phyloP scores from a whole-genome alignment of 1,140 invertebrate species.

The Stenopsyche tienmushanensis region DNA sequence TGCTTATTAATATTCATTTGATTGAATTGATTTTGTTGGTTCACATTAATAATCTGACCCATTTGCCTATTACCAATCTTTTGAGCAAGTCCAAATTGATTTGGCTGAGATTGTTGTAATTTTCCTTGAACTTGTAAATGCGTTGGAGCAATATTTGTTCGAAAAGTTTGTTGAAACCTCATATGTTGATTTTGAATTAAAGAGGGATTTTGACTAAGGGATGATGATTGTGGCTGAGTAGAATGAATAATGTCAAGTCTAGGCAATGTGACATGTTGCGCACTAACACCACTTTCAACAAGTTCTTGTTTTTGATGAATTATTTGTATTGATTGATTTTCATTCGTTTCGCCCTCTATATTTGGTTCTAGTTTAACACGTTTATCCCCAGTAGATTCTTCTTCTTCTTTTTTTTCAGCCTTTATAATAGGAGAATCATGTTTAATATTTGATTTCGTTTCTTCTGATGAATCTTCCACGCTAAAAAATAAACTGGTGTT shows the following conservation, averaged over 20 bases:
- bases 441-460: constrained; percentile 24
- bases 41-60: constrained; percentile 31
- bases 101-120: constrained; percentile 27
- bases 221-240: constrained; percentile 17
- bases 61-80: constrained; percentile 46
- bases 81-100: constrained; percentile 46
- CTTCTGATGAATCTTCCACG: constrained; percentile 24
- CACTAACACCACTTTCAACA: constrained; percentile 8
- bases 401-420: constrained; percentile 37
- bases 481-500: constrained; percentile 31
- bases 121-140: constrained; percentile 21
- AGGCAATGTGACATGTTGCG: constrained; percentile 21
- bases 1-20: constrained; percentile 37
- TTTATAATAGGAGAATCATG: constrained; percentile 32
- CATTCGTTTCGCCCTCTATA: constrained; percentile 25
- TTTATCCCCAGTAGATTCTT: constrained; percentile 17
- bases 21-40: constrained; percentile 32
- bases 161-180: constrained; percentile 29
- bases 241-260: constrained; percentile 27
- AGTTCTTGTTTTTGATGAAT: constrained; percentile 16
- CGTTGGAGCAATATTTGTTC: constrained; percentile 20
- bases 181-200: constrained; percentile 27
- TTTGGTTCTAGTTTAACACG: constrained; percentile 35
- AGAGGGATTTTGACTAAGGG: constrained; percentile 17
- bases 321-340: constrained; percentile 17